Evolutionary conservation across 2,113 vertebrate genomes (phyloP).

Genomic region (Forbesichthys agassizii): DNA sequence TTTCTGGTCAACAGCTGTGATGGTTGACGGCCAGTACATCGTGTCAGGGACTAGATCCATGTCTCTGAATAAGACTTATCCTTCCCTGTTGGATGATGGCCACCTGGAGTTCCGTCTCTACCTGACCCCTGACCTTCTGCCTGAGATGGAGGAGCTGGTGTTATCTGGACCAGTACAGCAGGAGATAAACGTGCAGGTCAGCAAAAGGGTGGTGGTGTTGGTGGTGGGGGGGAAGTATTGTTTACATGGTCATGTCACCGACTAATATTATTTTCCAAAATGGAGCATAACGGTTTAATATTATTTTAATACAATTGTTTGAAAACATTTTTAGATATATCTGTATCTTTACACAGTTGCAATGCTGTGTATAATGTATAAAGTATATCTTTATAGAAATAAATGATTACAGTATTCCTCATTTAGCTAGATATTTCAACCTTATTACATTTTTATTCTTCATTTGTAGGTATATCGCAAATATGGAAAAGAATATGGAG

Average conservation of each 20-base stretch:
- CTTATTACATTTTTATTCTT: not conserved
- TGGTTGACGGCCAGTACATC: slow-evolving; percentile 76
- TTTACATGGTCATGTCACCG: no score
- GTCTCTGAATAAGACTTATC: slow-evolving; percentile 80
- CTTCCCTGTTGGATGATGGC: slow-evolving; percentile 85
- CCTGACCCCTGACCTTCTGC: slow-evolving; percentile 83
- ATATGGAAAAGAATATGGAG: slow-evolving; percentile 86
- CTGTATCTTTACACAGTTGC: no score
- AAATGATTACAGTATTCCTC: no score
- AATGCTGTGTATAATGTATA: no score
- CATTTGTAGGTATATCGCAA: slow-evolving; percentile 84
- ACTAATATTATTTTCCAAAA: no score
- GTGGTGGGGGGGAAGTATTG: no score
- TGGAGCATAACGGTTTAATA: no score
- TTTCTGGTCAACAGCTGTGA: slow-evolving; percentile 75
- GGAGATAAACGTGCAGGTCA: slow-evolving; percentile 86
- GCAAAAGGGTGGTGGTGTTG: not conserved
- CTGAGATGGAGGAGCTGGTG: slow-evolving; percentile 81
- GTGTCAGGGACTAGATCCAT: slow-evolving; percentile 80
- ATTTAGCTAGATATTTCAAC: not conserved
- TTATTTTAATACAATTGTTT: no score
- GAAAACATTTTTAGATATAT: no score
- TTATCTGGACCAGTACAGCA: slow-evolving; percentile 79
- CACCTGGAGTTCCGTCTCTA: slow-evolving; percentile 79
- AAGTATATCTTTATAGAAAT: no score